Base-by-base conservation (phyloP, 2,888 invertebrate species). In the Cataglyphis cursor region DNA sequence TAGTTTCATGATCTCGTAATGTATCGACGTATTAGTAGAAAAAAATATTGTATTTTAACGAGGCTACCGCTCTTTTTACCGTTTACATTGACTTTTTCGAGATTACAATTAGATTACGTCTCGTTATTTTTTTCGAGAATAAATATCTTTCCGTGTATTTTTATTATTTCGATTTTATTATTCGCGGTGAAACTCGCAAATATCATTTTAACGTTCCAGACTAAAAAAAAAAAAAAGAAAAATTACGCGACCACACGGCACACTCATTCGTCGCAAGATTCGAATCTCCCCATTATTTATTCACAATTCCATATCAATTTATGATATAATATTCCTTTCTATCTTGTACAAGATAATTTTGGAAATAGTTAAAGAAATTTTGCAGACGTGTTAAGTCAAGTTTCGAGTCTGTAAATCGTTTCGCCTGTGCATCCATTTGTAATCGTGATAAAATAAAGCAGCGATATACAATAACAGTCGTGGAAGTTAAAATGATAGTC, bases 1-100 rank as follows among this genome's bases (percentile, higher is more conserved):
- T 51, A 51, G 92, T 92, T 93, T 92, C 90, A 90, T 87, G 82
- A 85, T 92, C 87, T 91, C 88, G 92, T 93, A 93, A 93, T 86
- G 90, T 51, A 51, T 91, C 88, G 90, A 88, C 90, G 90, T 51
- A 51, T 91, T 59, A 24, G 92, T 93, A 93, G 93, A 91, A 66
- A 41, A 38, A 9, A 41, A n/a, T 31, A 3, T 41, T 28, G 84
- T 72, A 72, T 85, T 88, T 81, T 62, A n/a, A 57, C 28, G 65
- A 59, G 44, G 65, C 48, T 65, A 54, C 5, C 35, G 61, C 48
- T 38, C 61, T 81, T 81, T 65, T 75, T 57, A 57, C 41, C 59
- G 35, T 62, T 62, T n/a, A 9, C 21, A 41, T 21, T 76, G 1
- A 28, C 54, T 76, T 76, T 76, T 28, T 41, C 38, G 35, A 65